phyloP scores from a whole-genome alignment of 2,888 invertebrate genomes.

The Melanchra persicariae region DNA sequence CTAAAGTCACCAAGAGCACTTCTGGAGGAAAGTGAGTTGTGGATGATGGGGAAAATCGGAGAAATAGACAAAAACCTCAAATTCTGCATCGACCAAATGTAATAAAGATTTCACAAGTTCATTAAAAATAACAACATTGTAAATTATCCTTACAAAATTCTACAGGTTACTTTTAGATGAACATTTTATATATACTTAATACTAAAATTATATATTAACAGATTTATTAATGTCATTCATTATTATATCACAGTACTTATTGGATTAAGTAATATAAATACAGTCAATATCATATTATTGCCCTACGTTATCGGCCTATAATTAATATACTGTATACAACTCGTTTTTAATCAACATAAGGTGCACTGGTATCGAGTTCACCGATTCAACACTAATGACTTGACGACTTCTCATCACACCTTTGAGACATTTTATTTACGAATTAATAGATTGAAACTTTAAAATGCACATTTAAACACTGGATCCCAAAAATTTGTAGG shows the following conservation, averaged over 20 bases:
- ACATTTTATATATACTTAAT: slow-evolving; percentile 64
- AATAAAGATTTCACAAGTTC: slow-evolving; percentile 59
- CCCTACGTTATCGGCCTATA: slow-evolving; percentile 41
- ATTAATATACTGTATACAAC: slow-evolving; percentile 37
- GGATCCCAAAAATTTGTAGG: not conserved
- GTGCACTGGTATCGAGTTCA: slow-evolving; percentile 43
- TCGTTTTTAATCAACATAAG: slow-evolving; percentile 26
- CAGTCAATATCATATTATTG: slow-evolving; percentile 68
- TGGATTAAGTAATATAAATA: slow-evolving; percentile 69
- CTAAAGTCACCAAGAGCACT: slow-evolving; percentile 72
- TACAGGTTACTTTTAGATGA: slow-evolving; percentile 60
- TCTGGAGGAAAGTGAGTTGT: slow-evolving; percentile 79
- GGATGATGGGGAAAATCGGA: slow-evolving; percentile 79
- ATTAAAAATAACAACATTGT: slow-evolving; percentile 54
- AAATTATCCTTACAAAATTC: slow-evolving; percentile 66
- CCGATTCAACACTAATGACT: slow-evolving; percentile 37
- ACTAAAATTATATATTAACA: slow-evolving; percentile 65
- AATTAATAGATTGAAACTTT: not conserved
- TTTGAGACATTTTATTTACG: not conserved
- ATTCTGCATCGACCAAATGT: slow-evolving; percentile 83
- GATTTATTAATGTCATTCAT: slow-evolving; percentile 74
- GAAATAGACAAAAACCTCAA: slow-evolving; percentile 81
- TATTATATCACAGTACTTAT: slow-evolving; percentile 76
- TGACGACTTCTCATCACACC: not conserved
- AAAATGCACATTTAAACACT: not conserved